phyloP scores from a whole-genome alignment of 2,797 vertebrate species.

The Thaleichthys pacificus region DNA sequence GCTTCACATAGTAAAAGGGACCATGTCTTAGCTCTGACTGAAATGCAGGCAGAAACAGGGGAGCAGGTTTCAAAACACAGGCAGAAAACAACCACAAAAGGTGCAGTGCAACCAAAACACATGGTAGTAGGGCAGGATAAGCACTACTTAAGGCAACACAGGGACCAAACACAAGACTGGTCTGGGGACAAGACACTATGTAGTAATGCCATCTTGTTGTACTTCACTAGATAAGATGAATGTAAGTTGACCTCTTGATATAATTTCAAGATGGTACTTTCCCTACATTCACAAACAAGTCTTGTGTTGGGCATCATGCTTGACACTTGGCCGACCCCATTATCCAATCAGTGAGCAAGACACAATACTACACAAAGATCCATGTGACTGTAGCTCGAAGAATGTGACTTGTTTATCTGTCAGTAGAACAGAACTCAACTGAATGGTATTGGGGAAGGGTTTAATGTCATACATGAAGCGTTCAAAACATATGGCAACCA shows the following conservation, averaged over 20 bases:
- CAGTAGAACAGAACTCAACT: conserved; percentile 24
- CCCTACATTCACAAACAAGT: background rate
- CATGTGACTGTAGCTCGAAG: conserved; percentile 19
- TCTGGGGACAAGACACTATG: background rate
- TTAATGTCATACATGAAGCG: conserved; percentile 28
- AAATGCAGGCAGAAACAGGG: conserved; percentile 94
- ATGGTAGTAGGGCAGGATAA: conserved; percentile 60
- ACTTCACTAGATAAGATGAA: background rate
- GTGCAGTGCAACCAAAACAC: conserved; percentile 74
- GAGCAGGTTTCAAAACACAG: conserved; percentile 94
- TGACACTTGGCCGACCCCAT: conserved; percentile 32
- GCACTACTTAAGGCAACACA: conserved; percentile 39
- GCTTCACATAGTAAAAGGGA: conserved; percentile 99
- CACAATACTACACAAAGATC: background rate
- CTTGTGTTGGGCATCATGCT: conserved; percentile 35
- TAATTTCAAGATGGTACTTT: background rate
- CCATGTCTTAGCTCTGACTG: conserved; percentile 99
- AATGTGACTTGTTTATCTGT: conserved; percentile 26
- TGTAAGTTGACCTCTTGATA: background rate
- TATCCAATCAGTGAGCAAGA: conserved; percentile 16
- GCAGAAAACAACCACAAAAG: conserved; percentile 72
- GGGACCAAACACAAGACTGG: conserved; percentile 41
- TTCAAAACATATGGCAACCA: conserved; percentile 23
- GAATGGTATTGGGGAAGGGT: conserved; percentile 39
- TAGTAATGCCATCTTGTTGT: background rate